Evolutionary conservation across 2,797 vertebrate genomes (phyloP).

Genomic region (Chiroxiphia lanceolata): DNA sequence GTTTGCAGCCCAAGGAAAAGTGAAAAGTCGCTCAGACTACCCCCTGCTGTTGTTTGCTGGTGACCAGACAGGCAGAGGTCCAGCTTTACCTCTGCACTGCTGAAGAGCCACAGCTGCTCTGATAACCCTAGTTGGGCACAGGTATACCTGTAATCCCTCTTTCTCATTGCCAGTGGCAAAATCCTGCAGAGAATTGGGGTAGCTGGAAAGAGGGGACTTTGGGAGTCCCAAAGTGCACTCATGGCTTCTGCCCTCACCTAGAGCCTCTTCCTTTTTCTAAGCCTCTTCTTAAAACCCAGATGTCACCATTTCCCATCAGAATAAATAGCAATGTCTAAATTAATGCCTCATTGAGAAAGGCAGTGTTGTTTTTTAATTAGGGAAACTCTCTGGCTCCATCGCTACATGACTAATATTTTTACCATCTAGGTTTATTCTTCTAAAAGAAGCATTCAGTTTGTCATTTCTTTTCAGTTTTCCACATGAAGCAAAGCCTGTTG

Average conservation of each 20-base stretch:
- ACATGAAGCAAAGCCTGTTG: neutral
- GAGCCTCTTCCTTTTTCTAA: neutral
- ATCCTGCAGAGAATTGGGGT: neutral
- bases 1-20: neutral
- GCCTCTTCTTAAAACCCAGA: neutral
- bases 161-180: neutral
- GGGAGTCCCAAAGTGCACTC: neutral
- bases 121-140: rapidly evolving
- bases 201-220: neutral
- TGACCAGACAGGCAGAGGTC: neutral
- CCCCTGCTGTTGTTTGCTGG: rapidly evolving
- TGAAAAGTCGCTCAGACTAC: neutral
- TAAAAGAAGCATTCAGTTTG: neutral
- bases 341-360: neutral
- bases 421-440: neutral
- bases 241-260: neutral
- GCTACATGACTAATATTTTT: neutral
- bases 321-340: neutral
- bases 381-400: neutral
- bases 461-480: neutral
- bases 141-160: neutral
- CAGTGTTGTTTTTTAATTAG: neutral
- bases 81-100: neutral
- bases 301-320: neutral
- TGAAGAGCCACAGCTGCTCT: neutral